Base-by-base conservation (phyloP, 2,888 invertebrate genomes). In the Ryuthela nishihirai region DNA sequence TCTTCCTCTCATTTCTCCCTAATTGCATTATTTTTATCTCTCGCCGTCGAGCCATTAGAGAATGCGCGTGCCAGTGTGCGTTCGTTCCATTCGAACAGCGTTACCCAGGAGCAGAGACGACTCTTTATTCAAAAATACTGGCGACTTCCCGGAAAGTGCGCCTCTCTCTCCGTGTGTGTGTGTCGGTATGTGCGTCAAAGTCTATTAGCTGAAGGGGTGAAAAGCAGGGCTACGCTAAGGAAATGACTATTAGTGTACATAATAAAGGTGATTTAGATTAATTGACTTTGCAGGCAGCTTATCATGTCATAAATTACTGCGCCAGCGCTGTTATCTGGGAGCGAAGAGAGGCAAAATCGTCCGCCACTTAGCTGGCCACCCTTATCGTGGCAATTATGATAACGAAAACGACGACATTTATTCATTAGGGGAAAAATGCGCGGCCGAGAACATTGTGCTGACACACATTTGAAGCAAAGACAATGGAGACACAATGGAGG, bases 251-350 rank as follows among this genome's bases (percentile, higher is more conserved):
- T 58, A 58, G 56, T 52, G 56, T 52, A 58, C 56, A 52, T 58
- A 58, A 58, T 58, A 58, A 58, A 58, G 52, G 56, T 58, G 56
- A 58, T 58, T 58, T 58, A 58, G 56, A 58, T 58, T 58, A 58
- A 58, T 58, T 58, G 56, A 58, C 36, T 50, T 42, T 38, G 56
- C 50, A 52, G 56, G 50, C 42, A 24, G 50, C 56, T 58, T 58
- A 58, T 58, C 56, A 42, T 36, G 38, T 46, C 56, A 58, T 58
- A 58, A 58, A 58, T 58, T 56, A 56, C 44, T 26, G 36, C 25
- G 10, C 35, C 40, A 23, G 20, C 20, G 21, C 32, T 44, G 55
- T 55, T 56, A 56, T 56, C 55, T 15, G 42, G 25, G 12, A 23
- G 50, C 20, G 38, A 44, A n/a, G 52, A 39, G 35, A 12, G 21